Evolutionary conservation across 2,888 invertebrate species (phyloP), one percentile per base, ranked within the genome.

Genomic region (Sphaeridia pumilis): DNA sequence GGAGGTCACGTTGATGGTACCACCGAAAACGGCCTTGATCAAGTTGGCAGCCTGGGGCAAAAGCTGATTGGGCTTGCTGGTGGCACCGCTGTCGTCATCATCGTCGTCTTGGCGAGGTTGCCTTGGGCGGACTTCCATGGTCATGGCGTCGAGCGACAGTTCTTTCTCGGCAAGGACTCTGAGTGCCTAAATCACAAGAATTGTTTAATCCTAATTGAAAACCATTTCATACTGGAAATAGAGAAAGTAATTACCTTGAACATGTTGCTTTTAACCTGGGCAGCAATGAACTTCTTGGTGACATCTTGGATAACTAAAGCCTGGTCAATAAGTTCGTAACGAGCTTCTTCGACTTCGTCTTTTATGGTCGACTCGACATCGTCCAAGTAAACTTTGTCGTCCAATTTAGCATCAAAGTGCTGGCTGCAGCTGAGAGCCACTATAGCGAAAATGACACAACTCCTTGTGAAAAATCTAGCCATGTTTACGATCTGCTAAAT

Each of bases 111-210:
- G 59, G 35, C 60, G 27, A 1, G 60, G 60, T 38, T 60, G 57
- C 26, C 60, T 38, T 0, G 57, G 58, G 10, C 60, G 36, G 14
- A 54, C 49, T 46, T 54, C 53, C 52, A 55, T 58, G 1, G 56
- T 53, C 44, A 54, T 47, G 3, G 49, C 46, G 26, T 55, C 58
- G 28, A 54, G 43, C 28, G 58, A 57, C 24, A 61, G 36, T 50
- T 65, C 63, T 31, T 58, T 60, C 47, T 64, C 65, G 3, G 63
- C 65, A 1, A 65, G 34, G 5, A 63, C 57, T 7, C 65, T 54
- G 1, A 65, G 53, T 10, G 63, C 63, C 65, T 65, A 46, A 41
- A 55, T 55, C 22, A 2, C 25, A 22, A 44, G 44, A 46, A 47
- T 17, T 14, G 21, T 24, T 5, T n/a, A 36, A 12, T 26, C 27